A percentile compares a stretch with the other conserved stretches of the same genome.
phyloP scores from a whole-genome alignment of 1,140 invertebrate species.

The Philopotamus ludificatus region DNA sequence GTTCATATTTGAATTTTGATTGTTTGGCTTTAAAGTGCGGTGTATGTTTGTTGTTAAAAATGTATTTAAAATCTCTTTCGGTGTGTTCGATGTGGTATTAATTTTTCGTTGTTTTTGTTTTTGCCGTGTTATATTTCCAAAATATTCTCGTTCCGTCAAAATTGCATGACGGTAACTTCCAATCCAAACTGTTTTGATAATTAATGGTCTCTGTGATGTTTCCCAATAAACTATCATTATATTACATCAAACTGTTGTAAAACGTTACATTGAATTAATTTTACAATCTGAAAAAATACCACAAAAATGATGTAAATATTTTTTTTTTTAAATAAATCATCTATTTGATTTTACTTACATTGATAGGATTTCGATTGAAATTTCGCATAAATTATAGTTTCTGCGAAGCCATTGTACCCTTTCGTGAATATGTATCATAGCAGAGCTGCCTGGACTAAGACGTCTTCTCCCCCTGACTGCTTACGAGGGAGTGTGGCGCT shows the following conservation, averaged over 20 bases:
- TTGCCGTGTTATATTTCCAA: not conserved
- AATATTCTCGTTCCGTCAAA: conserved; percentile 60
- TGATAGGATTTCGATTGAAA: not conserved
- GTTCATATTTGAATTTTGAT: not conserved
- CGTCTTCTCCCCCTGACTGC: too few species aligned
- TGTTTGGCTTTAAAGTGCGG: not conserved
- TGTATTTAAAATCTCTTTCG: too few species aligned
- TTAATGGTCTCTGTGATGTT: conserved; percentile 68
- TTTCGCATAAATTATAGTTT: too few species aligned
- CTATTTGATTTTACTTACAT: not conserved
- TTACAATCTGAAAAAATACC: too few species aligned
- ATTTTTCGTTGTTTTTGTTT: not conserved
- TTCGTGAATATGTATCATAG: too few species aligned
- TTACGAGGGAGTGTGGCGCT: too few species aligned
- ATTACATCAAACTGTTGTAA: not conserved
- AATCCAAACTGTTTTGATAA: conserved; percentile 69
- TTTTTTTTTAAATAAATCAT: not conserved
- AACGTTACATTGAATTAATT: not conserved
- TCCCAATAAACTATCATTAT: conserved; percentile 62
- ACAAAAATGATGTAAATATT: too few species aligned
- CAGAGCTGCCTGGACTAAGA: too few species aligned
- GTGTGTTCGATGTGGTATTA: conserved; percentile 45
- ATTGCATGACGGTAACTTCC: conserved; percentile 70
- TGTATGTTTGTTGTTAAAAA: too few species aligned
- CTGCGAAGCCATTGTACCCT: too few species aligned